Percentiles rank a stretch among this genome's conserved stretches.
Conservation (phyloP, 35 echinoderm and acorn worm species). For the Apostichopus japonicus region DNA sequence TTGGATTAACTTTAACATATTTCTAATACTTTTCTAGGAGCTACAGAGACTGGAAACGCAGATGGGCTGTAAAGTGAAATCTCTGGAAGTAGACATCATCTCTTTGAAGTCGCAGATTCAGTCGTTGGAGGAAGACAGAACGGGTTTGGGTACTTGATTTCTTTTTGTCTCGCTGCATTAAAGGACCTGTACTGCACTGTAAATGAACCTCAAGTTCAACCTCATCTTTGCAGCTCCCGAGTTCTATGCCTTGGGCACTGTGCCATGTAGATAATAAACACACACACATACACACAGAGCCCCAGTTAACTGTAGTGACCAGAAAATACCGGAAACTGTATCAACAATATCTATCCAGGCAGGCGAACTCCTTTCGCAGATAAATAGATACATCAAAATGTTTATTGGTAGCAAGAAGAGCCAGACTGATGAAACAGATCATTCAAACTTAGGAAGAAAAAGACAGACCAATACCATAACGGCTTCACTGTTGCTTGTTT, state of each 20-base stretch:
- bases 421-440: background rate
- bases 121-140: background rate
- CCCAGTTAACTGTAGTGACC: too few species aligned
- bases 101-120: conserved; percentile 19
- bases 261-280: too few species aligned
- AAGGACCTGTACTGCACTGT: background rate
- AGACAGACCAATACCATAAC: conserved; percentile 14
- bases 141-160: background rate
- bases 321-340: too few species aligned
- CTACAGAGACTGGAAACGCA: background rate
- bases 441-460: background rate
- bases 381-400: too few species aligned
- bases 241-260: too few species aligned
- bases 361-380: too few species aligned
- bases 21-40: background rate
- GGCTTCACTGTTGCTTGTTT: conserved; percentile 13
- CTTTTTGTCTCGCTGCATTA: background rate
- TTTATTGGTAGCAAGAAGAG: too few species aligned
- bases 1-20: too few species aligned
- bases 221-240: too few species aligned
- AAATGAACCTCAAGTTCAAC: background rate
- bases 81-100: conserved; percentile 2
- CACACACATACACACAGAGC: too few species aligned
- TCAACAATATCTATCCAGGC: too few species aligned
- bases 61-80: conserved; percentile 15